Conservation (phyloP, 2,113 vertebrate species). For the Cygnus atratus region DNA sequence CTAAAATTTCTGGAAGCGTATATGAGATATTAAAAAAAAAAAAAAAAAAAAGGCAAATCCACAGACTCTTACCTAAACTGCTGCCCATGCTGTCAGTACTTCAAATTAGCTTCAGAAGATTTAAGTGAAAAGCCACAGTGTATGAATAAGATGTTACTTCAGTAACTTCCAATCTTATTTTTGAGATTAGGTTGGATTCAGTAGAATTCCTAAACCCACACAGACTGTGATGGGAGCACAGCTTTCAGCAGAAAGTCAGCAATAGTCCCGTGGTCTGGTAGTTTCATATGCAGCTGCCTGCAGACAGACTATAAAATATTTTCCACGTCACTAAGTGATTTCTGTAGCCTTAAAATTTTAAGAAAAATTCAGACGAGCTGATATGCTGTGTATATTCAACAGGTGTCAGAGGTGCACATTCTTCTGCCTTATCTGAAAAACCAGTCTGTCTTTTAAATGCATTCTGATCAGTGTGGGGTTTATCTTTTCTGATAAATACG, state of each 20-base stretch:
- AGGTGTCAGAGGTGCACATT: not conserved
- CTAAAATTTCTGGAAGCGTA: constrained; percentile 23
- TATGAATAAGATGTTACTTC: not conserved
- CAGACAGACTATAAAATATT: not conserved
- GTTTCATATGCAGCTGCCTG: not conserved
- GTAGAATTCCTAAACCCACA: not conserved
- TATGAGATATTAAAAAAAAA: not conserved
- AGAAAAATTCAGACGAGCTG: not conserved
- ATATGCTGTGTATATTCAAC: not conserved
- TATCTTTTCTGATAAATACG: not conserved
- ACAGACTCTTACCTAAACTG: not conserved
- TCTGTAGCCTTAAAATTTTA: not conserved
- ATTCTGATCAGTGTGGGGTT: not conserved
- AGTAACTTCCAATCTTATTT: not conserved
- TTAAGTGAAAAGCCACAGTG: not conserved
- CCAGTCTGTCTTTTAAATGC: not conserved
- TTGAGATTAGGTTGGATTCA: not conserved
- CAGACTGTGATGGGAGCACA: not conserved
- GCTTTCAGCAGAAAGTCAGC: not conserved
- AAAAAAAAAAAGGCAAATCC: not conserved
- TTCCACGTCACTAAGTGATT: not conserved
- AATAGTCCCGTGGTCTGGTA: not conserved
- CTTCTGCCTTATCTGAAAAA: not conserved
- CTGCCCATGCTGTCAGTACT: not conserved
- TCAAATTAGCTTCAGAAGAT: constrained; percentile 2